Evolutionary conservation across 2,113 vertebrate species (phyloP).

Genomic region (Oryzias celebensis): DNA sequence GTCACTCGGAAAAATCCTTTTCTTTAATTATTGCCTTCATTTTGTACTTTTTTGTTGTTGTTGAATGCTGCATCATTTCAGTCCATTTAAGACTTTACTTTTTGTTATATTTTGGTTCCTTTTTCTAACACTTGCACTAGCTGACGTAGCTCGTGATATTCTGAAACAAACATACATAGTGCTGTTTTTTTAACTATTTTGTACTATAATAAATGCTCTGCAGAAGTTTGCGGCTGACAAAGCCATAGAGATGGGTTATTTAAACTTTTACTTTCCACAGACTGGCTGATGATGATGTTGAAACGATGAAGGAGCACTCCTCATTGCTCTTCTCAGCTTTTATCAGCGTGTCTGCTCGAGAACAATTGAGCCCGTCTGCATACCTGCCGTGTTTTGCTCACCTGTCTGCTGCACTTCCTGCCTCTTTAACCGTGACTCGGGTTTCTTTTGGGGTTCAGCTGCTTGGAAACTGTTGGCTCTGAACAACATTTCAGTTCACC

Average conservation of each 20-base stretch:
- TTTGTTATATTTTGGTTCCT: not conserved
- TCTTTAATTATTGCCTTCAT: too few relatives aligned
- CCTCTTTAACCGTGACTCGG: constrained; percentile 3
- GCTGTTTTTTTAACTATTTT: too few relatives aligned
- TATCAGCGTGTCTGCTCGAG: not conserved
- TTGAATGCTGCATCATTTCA: too few relatives aligned
- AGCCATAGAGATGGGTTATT: not conserved
- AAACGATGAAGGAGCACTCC: not conserved
- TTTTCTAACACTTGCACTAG: not conserved
- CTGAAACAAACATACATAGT: not conserved
- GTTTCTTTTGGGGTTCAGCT: constrained; percentile 7
- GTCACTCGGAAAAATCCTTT: too few relatives aligned
- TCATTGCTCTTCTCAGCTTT: constrained; percentile 6
- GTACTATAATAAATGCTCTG: too few relatives aligned
- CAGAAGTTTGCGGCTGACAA: too few relatives aligned
- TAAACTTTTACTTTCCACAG: constrained; percentile 12
- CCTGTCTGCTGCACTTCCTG: constrained; percentile 14
- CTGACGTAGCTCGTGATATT: not conserved
- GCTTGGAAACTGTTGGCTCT: too few relatives aligned
- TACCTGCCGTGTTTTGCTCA: not conserved
- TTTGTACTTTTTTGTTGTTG: too few relatives aligned
- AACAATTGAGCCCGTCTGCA: constrained; percentile 18
- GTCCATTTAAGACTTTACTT: not conserved
- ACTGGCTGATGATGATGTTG: not conserved
- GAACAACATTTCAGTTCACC: too few relatives aligned